Base-by-base conservation (phyloP, 2,888 invertebrate species). In the Steinernema hermaphroditum region DNA sequence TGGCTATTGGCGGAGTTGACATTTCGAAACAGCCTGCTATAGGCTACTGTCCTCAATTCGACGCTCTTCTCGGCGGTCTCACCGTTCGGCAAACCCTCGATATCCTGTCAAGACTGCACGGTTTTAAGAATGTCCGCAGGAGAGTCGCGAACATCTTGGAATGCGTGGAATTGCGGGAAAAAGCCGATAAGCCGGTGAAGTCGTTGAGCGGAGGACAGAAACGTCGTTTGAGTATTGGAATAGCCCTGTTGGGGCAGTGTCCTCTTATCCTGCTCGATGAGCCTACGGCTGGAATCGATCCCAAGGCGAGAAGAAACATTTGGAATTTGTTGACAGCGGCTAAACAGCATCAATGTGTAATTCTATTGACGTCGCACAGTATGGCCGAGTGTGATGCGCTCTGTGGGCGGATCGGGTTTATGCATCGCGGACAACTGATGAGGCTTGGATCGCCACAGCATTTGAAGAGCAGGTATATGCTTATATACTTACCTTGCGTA, bases 21-120 rank as follows among this genome's bases (percentile, higher is more conserved):
- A 32, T 57, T 32, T 22, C 50, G 2, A 50, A 70, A 19, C 86
- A 12, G 24, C 72, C 72, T 6, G 22, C 34, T 12, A 71, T 85
- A 41, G 85, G 83, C 19, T 85, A 85, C 70, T 85, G 85, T 69
- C 85, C 85, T 16, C 85, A 85, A 70, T 81, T 84, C 72, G 85
- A 85, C 70, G 83, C 83, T 19, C 75, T 85, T 14, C 73, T 82
- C 46, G 71, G 77, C 43, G 85, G 85, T 49, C 70, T 84, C 19
- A 83, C 83, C 37, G 83, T 82, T n/a, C 75, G 81, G 70, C 81
- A 85, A 73, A 75, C 75, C 8, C 73, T 85, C 49, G 76, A 75
- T 71, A 76, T 83, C 34, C 70, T 85, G n/a, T 83, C 80, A 0
- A 70, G 68, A 34, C 70, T 80, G 27, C 78, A 82, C 49, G 80